A percentile compares a stretch with the other conserved stretches of the same genome.
These are phyloP conservation scores for Thumatha senex DNA, from an alignment of 2,888 invertebrate species.

Conservation along the genomic window DNA sequence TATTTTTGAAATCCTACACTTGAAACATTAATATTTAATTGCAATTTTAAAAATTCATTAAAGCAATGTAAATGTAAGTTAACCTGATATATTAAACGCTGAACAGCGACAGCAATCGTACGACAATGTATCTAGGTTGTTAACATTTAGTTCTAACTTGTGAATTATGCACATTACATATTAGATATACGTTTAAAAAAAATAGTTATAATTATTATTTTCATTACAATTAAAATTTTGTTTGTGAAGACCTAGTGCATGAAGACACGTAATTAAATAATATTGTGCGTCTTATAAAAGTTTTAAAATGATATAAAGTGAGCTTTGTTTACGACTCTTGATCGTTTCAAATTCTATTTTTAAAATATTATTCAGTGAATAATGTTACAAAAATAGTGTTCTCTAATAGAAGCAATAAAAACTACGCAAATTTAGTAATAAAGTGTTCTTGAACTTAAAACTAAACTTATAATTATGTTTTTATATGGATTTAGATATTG, in stretches of 20 bases:
- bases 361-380: not conserved
- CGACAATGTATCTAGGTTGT: not conserved
- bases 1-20: not conserved
- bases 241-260: not conserved
- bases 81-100: not conserved
- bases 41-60: not conserved
- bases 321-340: not conserved
- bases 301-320: not conserved
- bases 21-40: not conserved
- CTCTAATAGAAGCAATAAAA: conserved; percentile 3
- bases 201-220: not conserved
- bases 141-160: not conserved
- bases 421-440: not conserved
- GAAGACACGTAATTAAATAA: not conserved
- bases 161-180: not conserved
- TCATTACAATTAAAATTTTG: not conserved
- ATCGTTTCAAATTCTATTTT: not conserved
- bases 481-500: not conserved
- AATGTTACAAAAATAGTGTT: no score
- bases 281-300: not conserved
- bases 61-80: not conserved
- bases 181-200: not conserved
- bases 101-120: not conserved
- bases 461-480: no score
- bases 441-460: no score